A percentile compares a stretch with the other conserved stretches of the same genome.
Conservation (phyloP, 2,888 invertebrate species). For the Diaprepes abbreviatus region DNA sequence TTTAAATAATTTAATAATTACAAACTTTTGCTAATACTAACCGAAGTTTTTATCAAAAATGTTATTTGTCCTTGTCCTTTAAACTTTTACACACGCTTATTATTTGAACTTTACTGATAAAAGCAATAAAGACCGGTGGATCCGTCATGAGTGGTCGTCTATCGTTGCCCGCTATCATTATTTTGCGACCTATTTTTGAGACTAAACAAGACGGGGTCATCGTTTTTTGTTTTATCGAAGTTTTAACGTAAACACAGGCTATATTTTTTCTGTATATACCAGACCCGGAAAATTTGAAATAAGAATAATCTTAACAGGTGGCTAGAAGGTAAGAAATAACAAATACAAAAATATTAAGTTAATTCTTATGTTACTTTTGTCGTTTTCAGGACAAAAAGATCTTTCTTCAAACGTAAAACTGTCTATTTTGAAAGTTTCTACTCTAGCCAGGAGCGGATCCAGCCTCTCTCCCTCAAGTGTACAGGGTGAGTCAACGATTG, state of each 20-base stretch:
- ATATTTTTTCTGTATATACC: background rate
- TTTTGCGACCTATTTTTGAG: background rate
- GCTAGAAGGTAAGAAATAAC: background rate
- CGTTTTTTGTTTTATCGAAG: background rate
- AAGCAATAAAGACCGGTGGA: background rate
- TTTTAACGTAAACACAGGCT: too few species aligned
- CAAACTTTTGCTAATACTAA: too few species aligned
- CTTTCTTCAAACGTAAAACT: too few species aligned
- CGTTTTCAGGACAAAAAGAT: too few species aligned
- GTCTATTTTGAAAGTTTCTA: too few species aligned
- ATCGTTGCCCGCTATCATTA: background rate
- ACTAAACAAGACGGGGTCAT: constrained; percentile 1
- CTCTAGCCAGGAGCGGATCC: too few species aligned
- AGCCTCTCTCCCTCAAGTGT: too few species aligned
- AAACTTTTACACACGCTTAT: background rate
- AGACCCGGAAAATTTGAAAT: background rate
- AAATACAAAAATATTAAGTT: too few species aligned
- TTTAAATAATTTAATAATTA: too few species aligned
- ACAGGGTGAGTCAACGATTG: too few species aligned
- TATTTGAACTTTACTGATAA: background rate
- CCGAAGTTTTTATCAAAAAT: background rate
- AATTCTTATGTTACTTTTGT: too few species aligned
- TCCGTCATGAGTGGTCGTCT: background rate
- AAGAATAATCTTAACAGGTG: background rate
- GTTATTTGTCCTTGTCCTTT: background rate